Percentiles rank a stretch among this genome's conserved stretches.
Evolutionary conservation across 2,797 vertebrate species (phyloP).

Genomic region (Labroides dimidiatus): DNA sequence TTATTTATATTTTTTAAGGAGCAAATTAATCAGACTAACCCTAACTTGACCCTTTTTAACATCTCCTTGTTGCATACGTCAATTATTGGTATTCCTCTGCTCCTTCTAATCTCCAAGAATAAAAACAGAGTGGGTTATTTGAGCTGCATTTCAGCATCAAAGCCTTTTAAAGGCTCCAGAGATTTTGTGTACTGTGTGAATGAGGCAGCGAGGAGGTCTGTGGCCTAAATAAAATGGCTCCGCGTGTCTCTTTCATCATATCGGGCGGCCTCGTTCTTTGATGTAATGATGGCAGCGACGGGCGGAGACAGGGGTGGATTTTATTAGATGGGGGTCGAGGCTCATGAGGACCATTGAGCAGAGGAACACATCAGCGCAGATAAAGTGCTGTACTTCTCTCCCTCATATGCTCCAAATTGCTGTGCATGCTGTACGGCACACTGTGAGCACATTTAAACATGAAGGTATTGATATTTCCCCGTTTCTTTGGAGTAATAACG

Average conservation of each 20-base stretch:
- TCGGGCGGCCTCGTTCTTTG: slow-evolving; percentile 60
- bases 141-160: slow-evolving; percentile 3
- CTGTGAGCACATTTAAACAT: slow-evolving; percentile 2
- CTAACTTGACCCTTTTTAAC: neutral
- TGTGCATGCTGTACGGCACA: slow-evolving; percentile 4
- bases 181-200: slow-evolving; percentile 10
- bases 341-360: slow-evolving; percentile 51
- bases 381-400: slow-evolving; percentile 17
- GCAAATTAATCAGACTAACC: neutral
- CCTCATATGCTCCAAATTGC: slow-evolving; percentile 25
- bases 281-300: slow-evolving; percentile 52
- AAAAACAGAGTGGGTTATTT: neutral
- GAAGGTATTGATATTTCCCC: slow-evolving; percentile 16
- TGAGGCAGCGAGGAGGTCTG: neutral
- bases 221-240: slow-evolving; percentile 50
- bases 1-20: too few relatives aligned
- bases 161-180: neutral
- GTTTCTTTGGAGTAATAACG: slow-evolving; percentile 41
- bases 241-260: slow-evolving; percentile 41
- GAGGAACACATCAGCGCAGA: slow-evolving; percentile 35
- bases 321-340: slow-evolving; percentile 57
- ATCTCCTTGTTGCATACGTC: neutral
- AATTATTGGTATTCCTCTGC: neutral
- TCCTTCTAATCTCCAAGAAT: neutral
- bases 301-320: slow-evolving; percentile 41